Base-by-base conservation (phyloP, 2,888 invertebrate species). In the Cephus runcator region DNA sequence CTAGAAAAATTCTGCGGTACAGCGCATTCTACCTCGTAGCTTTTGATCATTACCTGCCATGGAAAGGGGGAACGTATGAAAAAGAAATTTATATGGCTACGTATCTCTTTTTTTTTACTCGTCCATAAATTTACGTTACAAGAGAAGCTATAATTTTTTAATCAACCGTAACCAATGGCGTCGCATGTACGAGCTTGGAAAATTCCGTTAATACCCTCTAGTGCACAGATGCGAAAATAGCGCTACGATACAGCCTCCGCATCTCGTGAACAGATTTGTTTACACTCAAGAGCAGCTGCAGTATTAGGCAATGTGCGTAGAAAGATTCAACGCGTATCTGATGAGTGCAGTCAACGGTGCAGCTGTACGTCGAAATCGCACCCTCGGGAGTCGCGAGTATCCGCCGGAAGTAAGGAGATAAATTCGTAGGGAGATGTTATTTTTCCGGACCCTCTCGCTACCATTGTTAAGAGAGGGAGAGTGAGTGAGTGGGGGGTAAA, bases 181-280 rank as follows among this genome's bases (percentile, higher is more conserved):
- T 56, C 56, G 56, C 15, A 15, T 6, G 56, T 23, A 23, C 9
- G 0, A 2, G 56, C 56, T 56, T 23, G 56, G 56, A 23, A 56
- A 56, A 56, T 56, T 56, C 56, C 56, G 23, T 56, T 56, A 23
- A 23, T 23, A 56, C 23, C 23, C 23, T 23, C 23, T 15, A 56
- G 56, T 56, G 56, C 56, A 56, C 56, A 56, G 56, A 56, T 23
- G 56, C 56, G 56, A 56, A 56, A 56, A 15, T 23, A 9, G 0
- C 56, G 56, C 56, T 23, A 56, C 15, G 56, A 56, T 56, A 56
- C 56, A 56, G 23, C 56, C 56, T 23, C 23, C 56, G 56, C 87
- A 85, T 88, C 86, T 85, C 86, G 87, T 89, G 89, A 89, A 89
- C 88, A 89, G 87, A 88, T 88, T 56, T 88, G 87, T 87, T 89